These are phyloP conservation scores for Atrichornis clamosus DNA, from an alignment of 2,113 vertebrate genomes.

Conservation along the genomic window DNA sequence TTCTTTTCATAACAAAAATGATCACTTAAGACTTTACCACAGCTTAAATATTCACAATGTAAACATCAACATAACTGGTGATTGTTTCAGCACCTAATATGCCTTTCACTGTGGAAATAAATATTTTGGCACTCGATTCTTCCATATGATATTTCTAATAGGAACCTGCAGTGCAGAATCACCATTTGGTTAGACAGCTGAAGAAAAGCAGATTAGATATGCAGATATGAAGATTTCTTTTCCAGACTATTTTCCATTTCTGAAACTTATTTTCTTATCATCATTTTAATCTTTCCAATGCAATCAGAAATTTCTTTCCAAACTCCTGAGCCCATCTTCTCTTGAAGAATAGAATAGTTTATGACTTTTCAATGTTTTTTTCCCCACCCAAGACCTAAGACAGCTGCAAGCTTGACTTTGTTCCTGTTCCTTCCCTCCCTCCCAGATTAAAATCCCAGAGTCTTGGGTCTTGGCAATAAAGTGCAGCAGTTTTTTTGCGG, in stretches of 20 bases:
- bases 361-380: background rate
- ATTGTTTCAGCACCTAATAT: conserved; percentile 9
- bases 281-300: conserved; percentile 3
- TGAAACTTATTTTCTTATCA: conserved; percentile 49
- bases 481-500: background rate
- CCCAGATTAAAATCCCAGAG: background rate
- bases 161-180: background rate
- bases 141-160: conserved; percentile 5
- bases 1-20: conserved; percentile 35
- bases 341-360: background rate
- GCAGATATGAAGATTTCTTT: conserved; percentile 35
- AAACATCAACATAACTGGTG: conserved; percentile 21
- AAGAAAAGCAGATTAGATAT: conserved; percentile 47
- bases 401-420: background rate
- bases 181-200: conserved; percentile 22
- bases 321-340: background rate
- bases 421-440: background rate
- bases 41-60: conserved; percentile 13
- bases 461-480: background rate
- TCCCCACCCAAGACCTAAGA: background rate
- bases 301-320: conserved; percentile 26
- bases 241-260: conserved; percentile 24
- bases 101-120: background rate
- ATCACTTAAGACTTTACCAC: background rate
- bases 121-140: background rate